A percentile compares a stretch with the other conserved stretches of the same genome.
phyloP scores from a whole-genome alignment of 2,113 vertebrate species.

The Clarias macrocephalus region DNA sequence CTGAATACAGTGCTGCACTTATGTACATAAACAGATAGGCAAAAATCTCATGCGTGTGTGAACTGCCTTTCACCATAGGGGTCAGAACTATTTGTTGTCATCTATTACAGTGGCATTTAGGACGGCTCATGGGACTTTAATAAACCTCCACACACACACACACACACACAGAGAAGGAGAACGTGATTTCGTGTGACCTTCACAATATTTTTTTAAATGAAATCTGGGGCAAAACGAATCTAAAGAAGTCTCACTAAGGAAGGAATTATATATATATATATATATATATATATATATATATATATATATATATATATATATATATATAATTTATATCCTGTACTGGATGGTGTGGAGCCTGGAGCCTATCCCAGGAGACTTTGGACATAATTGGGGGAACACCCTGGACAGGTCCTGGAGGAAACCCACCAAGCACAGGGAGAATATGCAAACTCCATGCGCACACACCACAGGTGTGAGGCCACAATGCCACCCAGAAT shows the following conservation, averaged over 20 bases:
- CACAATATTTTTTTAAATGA: background rate
- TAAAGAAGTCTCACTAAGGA: background rate
- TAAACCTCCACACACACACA: background rate
- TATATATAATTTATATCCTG: too few relatives aligned
- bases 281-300: too few relatives aligned
- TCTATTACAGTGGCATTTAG: conserved; percentile 12
- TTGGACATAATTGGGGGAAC: too few relatives aligned
- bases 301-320: too few relatives aligned
- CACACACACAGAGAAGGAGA: background rate
- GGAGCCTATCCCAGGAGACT: too few relatives aligned
- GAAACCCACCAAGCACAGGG: too few relatives aligned
- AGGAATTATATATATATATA: background rate
- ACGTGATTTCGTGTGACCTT: background rate
- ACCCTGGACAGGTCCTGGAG: too few relatives aligned
- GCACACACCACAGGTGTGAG: too few relatives aligned
- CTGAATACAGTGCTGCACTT: background rate
- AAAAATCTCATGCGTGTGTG: background rate
- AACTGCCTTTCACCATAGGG: background rate
- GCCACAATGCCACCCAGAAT: too few relatives aligned
- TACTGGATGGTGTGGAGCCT: too few relatives aligned
- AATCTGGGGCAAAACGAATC: background rate
- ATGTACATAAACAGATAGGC: background rate
- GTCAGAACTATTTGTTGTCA: background rate
- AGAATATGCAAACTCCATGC: too few relatives aligned
- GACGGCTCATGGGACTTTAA: background rate